These are phyloP conservation scores for Tragelaphus oryx DNA, from an alignment of 2,797 vertebrate species.

Conservation along the genomic window DNA sequence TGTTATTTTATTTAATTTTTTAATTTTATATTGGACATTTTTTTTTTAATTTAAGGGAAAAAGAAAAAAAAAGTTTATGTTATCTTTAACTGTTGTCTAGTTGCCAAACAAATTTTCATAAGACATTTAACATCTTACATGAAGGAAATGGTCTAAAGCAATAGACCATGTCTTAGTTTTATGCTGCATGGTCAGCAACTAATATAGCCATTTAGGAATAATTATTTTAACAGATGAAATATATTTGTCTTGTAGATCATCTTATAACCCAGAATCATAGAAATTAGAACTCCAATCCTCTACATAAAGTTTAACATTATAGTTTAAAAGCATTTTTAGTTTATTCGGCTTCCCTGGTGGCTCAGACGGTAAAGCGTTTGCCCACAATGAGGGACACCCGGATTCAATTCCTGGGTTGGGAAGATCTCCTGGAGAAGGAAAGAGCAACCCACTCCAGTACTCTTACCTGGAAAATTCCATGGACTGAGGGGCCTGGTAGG, in stretches of 20 bases:
- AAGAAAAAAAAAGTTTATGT: background rate
- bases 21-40: background rate
- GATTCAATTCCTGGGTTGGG: too few species aligned
- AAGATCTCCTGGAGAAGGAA: too few species aligned
- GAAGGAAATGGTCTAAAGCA: background rate
- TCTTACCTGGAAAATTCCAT: too few species aligned
- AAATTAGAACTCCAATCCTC: background rate
- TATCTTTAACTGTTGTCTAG: background rate
- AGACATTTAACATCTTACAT: background rate
- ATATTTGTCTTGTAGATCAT: background rate
- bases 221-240: background rate
- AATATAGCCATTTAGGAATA: background rate
- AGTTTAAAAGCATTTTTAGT: background rate
- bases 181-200: background rate
- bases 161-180: background rate
- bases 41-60: slow-evolving; percentile 20
- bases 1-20: background rate
- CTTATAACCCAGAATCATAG: background rate
- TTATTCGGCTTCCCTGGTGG: background rate
- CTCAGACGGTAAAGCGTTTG: too few species aligned
- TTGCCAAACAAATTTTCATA: background rate
- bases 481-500: too few species aligned
- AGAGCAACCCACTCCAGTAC: too few species aligned
- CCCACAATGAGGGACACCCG: accelerated
- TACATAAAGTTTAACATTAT: background rate